These are phyloP conservation scores for Diplosoma virens DNA, from an alignment of 23 tunicate genomes.

Conservation along the genomic window DNA sequence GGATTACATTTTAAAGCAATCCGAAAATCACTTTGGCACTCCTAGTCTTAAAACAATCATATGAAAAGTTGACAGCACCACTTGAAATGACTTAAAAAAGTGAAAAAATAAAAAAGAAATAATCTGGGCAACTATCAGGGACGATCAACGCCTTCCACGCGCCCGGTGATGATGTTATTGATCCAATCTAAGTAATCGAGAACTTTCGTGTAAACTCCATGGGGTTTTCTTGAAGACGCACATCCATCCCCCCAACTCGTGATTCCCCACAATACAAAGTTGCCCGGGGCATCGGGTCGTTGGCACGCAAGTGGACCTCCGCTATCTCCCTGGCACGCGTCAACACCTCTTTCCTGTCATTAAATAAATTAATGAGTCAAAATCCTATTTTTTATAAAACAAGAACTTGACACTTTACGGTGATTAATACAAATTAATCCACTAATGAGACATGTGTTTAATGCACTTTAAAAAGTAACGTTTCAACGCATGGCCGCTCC, in stretches of 20 bases:
- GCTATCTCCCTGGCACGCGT: slow-evolving; percentile 89
- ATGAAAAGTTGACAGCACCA: too few relatives aligned
- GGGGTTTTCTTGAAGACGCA: slow-evolving; percentile 45
- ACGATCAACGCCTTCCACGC: too few relatives aligned
- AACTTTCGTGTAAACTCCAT: slow-evolving; percentile 80
- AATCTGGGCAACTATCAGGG: too few relatives aligned
- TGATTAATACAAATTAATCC: neutral
- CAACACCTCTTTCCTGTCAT: slow-evolving; percentile 38
- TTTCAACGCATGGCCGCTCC: too few relatives aligned
- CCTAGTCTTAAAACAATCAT: too few relatives aligned
- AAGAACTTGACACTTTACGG: neutral
- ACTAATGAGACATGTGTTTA: too few relatives aligned
- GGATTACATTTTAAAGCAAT: too few relatives aligned
- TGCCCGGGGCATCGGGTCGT: neutral
- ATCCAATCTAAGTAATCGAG: slow-evolving; percentile 58
- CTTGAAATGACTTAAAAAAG: too few relatives aligned
- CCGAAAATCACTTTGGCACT: too few relatives aligned
- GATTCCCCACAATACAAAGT: slow-evolving; percentile 71
- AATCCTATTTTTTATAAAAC: neutral
- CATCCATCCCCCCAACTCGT: slow-evolving; percentile 94
- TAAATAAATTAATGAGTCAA: neutral
- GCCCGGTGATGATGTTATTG: neutral
- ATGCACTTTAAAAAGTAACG: too few relatives aligned
- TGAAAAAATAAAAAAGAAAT: too few relatives aligned
- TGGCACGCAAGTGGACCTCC: slow-evolving; percentile 79